Evolutionary conservation across 2,888 invertebrate genomes (phyloP).

Genomic region (Dioctria rufipes): DNA sequence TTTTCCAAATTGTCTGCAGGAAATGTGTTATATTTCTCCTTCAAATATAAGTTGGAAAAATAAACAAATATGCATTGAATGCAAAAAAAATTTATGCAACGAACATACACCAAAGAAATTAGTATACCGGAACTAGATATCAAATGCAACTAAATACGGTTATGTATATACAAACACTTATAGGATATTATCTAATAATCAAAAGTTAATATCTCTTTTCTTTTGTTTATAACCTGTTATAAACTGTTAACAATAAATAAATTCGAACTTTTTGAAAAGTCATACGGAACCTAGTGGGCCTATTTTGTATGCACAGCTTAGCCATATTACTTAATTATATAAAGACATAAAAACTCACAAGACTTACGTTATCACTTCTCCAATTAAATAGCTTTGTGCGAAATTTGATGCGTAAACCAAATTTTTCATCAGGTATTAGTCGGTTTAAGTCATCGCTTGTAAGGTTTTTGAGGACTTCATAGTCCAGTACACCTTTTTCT

Average conservation of each 20-base stretch:
- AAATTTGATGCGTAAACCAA: constrained; percentile 24
- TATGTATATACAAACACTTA: too few species aligned
- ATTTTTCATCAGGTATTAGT: constrained; percentile 22
- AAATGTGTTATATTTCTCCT: too few species aligned
- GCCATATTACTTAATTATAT: not conserved
- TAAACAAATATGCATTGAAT: too few species aligned
- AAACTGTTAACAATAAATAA: not conserved
- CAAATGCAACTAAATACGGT: too few species aligned
- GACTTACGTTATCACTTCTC: not conserved
- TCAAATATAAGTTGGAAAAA: too few species aligned
- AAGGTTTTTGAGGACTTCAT: constrained; percentile 20
- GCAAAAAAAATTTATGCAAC: too few species aligned
- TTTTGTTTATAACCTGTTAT: too few species aligned
- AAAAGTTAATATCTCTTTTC: too few species aligned
- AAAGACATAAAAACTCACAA: not conserved
- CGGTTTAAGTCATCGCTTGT: constrained; percentile 11
- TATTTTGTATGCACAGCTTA: not conserved
- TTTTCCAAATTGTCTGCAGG: too few species aligned
- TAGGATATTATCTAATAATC: too few species aligned
- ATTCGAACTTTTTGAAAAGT: not conserved
- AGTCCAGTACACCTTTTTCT: constrained; percentile 16
- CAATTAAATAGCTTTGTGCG: constrained; percentile 23
- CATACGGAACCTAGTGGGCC: not conserved
- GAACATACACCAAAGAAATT: too few species aligned
- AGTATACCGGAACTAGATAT: too few species aligned